A percentile compares a stretch with the other conserved stretches of the same genome.
These are phyloP conservation scores for Halocynthia roretzi DNA, from an alignment of 23 tunicate species.

Conservation along the genomic window DNA sequence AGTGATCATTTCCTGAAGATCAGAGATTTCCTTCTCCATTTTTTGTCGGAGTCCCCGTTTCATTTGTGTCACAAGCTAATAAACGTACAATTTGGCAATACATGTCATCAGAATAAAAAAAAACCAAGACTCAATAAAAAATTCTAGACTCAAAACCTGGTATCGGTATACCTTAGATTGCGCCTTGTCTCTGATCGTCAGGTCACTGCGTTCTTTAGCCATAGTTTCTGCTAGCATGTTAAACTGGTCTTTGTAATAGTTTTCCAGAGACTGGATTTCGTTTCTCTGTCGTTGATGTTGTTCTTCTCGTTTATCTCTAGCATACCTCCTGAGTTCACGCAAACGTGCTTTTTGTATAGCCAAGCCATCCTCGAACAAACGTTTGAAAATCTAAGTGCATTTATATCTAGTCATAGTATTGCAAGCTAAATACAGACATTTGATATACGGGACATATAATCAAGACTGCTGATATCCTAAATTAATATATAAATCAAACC, in stretches of 20 bases:
- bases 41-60: slow-evolving; percentile 68
- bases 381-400: slow-evolving; percentile 64
- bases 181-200: slow-evolving; percentile 54
- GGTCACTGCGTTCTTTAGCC: slow-evolving; percentile 48
- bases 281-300: slow-evolving; percentile 66
- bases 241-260: slow-evolving; percentile 91
- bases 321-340: slow-evolving; percentile 71
- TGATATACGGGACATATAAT: slow-evolving; percentile 10
- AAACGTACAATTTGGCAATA: background rate
- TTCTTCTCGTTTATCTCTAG: slow-evolving; percentile 66
- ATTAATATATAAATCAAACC: slow-evolving; percentile 13
- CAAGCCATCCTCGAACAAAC: slow-evolving; percentile 88
- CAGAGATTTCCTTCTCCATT: slow-evolving; percentile 74
- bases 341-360: slow-evolving; percentile 65
- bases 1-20: slow-evolving; percentile 70
- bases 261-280: slow-evolving; percentile 81
- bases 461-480: background rate
- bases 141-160: background rate
- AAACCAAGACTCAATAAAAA: background rate
- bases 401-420: no score
- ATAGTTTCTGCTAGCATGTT: slow-evolving; percentile 78
- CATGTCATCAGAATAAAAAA: background rate
- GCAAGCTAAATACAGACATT: background rate
- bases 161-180: slow-evolving; percentile 51
- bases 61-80: slow-evolving; percentile 79